phyloP scores from a whole-genome alignment of 2,888 invertebrate species.

The Liopterus haemorrhoidalis region DNA sequence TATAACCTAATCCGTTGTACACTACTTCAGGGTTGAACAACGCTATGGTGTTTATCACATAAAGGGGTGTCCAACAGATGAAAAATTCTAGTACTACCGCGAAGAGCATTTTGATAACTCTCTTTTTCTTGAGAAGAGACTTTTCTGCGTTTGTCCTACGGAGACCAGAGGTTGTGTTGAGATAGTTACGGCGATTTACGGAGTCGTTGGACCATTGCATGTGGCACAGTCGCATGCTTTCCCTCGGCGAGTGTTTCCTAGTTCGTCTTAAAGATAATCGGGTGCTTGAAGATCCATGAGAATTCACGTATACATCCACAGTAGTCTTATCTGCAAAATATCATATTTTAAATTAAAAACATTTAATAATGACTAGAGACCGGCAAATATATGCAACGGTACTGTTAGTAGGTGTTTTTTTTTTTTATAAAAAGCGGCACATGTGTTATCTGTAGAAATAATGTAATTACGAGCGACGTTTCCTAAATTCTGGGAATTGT shows the following conservation, averaged over 20 bases:
- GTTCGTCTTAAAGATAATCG: conserved; percentile 39
- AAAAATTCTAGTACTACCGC: conserved; percentile 66
- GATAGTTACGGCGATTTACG: conserved; percentile 22
- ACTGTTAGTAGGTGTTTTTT: too few relatives aligned
- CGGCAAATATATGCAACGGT: too few relatives aligned
- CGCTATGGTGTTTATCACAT: conserved; percentile 54
- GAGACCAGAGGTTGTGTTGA: conserved; percentile 33
- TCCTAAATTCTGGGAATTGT: too few relatives aligned
- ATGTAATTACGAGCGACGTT: too few relatives aligned
- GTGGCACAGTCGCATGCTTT: conserved; percentile 39
- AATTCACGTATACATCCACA: conserved; percentile 46
- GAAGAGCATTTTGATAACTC: conserved; percentile 60
- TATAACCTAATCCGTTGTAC: conserved; percentile 47
- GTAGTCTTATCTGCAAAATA: conserved; percentile 41
- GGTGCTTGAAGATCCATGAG: conserved; percentile 43
- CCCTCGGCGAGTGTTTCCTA: conserved; percentile 34
- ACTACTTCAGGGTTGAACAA: conserved; percentile 49
- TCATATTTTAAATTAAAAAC: too few relatives aligned
- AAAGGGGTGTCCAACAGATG: conserved; percentile 63
- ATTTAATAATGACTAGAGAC: too few relatives aligned
- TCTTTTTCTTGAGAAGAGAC: conserved; percentile 47
- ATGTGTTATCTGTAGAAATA: too few relatives aligned
- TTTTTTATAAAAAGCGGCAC: too few relatives aligned
- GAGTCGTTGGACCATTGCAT: conserved; percentile 39
- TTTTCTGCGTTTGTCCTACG: conserved; percentile 48